Percentiles rank a stretch among this genome's conserved stretches.
These are phyloP conservation scores for Ophiodon elongatus DNA, from an alignment of 2,113 vertebrate genomes.

Conservation along the genomic window DNA sequence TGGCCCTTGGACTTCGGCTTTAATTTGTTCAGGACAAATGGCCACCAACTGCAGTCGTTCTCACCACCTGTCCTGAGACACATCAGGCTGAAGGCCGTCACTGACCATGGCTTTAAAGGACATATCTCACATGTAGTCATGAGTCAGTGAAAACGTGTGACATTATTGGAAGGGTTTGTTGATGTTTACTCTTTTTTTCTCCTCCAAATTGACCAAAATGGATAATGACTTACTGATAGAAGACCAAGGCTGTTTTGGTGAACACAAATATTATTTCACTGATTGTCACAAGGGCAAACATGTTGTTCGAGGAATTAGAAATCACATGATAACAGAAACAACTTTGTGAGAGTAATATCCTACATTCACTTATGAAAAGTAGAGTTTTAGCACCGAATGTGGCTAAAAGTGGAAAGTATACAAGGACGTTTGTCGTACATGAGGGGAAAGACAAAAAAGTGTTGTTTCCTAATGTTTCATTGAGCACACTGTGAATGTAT, in stretches of 20 bases:
- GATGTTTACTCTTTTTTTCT: constrained; percentile 46
- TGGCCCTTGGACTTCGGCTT: constrained; percentile 54
- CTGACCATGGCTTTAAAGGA: constrained; percentile 68
- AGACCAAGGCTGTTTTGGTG: constrained; percentile 41
- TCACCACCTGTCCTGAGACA: constrained; percentile 47
- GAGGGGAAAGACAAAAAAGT: background rate
- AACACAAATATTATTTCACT: constrained; percentile 56
- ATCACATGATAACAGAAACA: background rate
- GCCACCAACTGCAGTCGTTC: constrained; percentile 38
- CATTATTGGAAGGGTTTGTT: constrained; percentile 50
- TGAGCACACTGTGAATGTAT: background rate
- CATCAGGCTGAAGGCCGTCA: constrained; percentile 1
- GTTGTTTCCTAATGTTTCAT: background rate
- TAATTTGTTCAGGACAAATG: constrained; percentile 69
- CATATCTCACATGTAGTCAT: constrained; percentile 5
- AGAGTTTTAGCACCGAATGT: background rate
- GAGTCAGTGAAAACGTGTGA: constrained; percentile 6
- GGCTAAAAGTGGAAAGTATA: background rate
- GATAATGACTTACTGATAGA: constrained; percentile 31
- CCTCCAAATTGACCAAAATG: constrained; percentile 22
- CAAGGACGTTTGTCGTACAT: background rate
- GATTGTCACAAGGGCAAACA: constrained; percentile 34
- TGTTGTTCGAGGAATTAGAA: constrained; percentile 12
- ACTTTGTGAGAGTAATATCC: background rate
- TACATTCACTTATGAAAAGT: background rate